Evolutionary conservation across 2,113 vertebrate species (phyloP).

Genomic region (Arizona elegans): DNA sequence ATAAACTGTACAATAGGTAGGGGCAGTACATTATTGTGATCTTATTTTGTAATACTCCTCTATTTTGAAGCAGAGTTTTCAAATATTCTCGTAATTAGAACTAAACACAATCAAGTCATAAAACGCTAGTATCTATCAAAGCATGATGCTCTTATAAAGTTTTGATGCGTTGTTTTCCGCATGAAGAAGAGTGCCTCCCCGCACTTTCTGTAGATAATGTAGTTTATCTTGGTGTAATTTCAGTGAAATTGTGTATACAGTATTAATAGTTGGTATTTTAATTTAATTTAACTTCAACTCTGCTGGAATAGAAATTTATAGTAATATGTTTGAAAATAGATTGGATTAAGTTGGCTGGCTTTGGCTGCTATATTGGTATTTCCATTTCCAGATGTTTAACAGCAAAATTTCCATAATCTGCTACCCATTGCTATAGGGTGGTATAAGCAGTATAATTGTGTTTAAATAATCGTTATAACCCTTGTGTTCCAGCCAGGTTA

Average conservation of each 20-base stretch:
- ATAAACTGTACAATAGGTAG: slow-evolving; percentile 43
- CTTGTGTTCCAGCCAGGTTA: slow-evolving; percentile 68
- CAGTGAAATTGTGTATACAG: slow-evolving; percentile 76
- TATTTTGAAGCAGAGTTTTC: slow-evolving; percentile 62
- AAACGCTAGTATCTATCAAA: slow-evolving; percentile 70
- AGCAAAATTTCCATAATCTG: slow-evolving; percentile 61
- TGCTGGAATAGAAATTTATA: slow-evolving; percentile 69
- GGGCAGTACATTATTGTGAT: slow-evolving; percentile 43
- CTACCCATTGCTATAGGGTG: slow-evolving; percentile 68
- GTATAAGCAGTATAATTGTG: slow-evolving; percentile 56
- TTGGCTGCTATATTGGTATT: slow-evolving; percentile 23
- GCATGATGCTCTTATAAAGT: slow-evolving; percentile 72
- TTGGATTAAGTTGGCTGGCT: slow-evolving; percentile 56
- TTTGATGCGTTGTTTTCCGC: slow-evolving; percentile 77
- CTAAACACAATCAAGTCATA: slow-evolving; percentile 51
- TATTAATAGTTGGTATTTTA: slow-evolving; percentile 71
- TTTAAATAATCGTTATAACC: slow-evolving; percentile 71
- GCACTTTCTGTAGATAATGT: slow-evolving; percentile 90
- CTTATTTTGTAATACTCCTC: slow-evolving; percentile 57
- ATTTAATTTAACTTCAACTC: slow-evolving; percentile 63
- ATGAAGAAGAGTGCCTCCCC: slow-evolving; percentile 89
- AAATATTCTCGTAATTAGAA: slow-evolving; percentile 67
- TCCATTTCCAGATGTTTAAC: slow-evolving; percentile 29
- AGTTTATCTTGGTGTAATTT: slow-evolving; percentile 79
- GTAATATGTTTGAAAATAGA: slow-evolving; percentile 60